Evolutionary conservation across 2,797 vertebrate species (phyloP), one percentile per base, ranked within the genome.

Genomic region (Danio aesculapii): DNA sequence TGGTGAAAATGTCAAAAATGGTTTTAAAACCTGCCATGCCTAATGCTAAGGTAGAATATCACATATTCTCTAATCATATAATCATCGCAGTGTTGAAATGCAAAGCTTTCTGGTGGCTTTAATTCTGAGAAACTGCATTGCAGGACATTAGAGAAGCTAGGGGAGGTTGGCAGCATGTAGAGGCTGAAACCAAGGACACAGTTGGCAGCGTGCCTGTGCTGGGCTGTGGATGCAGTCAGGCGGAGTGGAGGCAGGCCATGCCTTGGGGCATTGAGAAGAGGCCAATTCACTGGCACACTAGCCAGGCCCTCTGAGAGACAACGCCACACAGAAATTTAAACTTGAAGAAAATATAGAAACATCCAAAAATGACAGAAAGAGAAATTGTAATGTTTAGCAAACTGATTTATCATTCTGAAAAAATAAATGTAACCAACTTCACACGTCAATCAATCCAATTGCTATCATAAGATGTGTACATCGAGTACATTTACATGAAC

Each of bases 201-300:
- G 90, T 90, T 92, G 91, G 90, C 91, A 86, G 81, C 61, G 49
- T 83, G 88, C 83, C 81, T 79, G 82, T 17, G 81, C 81, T 84
- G 55, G 67, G 66, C 72, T 67, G 70, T 85, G 81, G 84, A 84
- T 79, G 85, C 88, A 91, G 86, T 88, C 86, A 89, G 89, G 90
- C 89, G 84, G 90, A 92, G 85, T 64, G 87, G 91, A 90, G 91
- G 87, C 88, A 92, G 89, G 90, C 90, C 81, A 90, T 85, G 89
- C 92, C 92, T 86, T 84, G 87, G 91, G 91, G 91, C 92, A 91
- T 79, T 88, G 89, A 93, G 92, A 92, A 84, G 87, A 93, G 91
- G 91, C 89, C 90, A 91, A 85, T 88, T 88, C 84, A 81, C 87
- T 88, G 84, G 86, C 84, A 71, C 64, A 74, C 46, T 77, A 77